phyloP scores from a whole-genome alignment of 2,113 vertebrate genomes.

The Columba janthina region DNA sequence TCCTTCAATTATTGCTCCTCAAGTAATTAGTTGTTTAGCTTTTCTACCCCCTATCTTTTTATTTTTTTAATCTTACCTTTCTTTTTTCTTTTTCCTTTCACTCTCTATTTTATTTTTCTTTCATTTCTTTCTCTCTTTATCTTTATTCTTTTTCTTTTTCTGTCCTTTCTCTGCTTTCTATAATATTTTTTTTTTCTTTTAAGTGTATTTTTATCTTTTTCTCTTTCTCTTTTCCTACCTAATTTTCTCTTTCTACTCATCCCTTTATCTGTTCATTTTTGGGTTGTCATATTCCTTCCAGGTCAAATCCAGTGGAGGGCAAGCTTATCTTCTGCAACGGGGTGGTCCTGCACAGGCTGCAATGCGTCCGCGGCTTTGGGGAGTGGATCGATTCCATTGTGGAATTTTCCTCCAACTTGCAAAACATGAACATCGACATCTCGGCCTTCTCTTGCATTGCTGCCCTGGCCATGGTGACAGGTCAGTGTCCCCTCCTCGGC shows the following conservation, averaged over 20 bases:
- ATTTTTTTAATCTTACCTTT: too few relatives aligned
- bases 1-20: constrained; percentile 82
- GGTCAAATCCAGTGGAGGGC: constrained; percentile 98
- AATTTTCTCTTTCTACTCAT: not conserved
- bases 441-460: constrained; percentile 99
- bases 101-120: too few relatives aligned
- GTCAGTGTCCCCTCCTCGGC: constrained; percentile 73
- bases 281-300: constrained; percentile 77
- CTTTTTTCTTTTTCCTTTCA: not conserved
- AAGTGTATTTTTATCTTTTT: too few relatives aligned
- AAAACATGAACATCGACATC: constrained; percentile 98
- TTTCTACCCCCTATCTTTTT: constrained; percentile 49
- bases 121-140: not conserved
- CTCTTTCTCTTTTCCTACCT: not conserved
- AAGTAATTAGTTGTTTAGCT: constrained; percentile 86
- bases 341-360: constrained; percentile 95
- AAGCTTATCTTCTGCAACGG: constrained; percentile 99
- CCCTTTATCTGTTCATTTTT: not conserved
- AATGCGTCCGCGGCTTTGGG: constrained; percentile 97
- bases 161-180: rapidly evolving
- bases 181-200: too few relatives aligned
- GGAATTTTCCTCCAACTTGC: constrained; percentile 97
- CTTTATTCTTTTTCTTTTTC: not conserved
- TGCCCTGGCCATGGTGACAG: constrained; percentile 98
- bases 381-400: constrained; percentile 99